Base-by-base conservation (phyloP, 2,888 invertebrate species). In the Oscheius sp. region DNA sequence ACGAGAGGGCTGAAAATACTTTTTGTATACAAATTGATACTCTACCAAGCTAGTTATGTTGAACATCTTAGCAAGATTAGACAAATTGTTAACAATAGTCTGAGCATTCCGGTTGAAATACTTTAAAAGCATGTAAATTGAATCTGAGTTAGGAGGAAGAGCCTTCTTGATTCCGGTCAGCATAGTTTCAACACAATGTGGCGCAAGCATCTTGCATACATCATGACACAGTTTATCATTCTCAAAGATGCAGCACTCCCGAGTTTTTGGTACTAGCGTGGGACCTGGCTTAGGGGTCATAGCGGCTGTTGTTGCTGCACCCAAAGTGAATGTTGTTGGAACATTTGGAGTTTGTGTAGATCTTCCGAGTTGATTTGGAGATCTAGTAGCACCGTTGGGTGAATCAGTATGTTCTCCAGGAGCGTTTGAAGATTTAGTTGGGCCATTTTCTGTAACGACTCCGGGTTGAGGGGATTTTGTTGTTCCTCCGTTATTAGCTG, bases 181-280 rank as follows among this genome's bases (percentile, higher is more conserved):
- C 64, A 64, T 64, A 15, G 64, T 50, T 8, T 39, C 64, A 12
- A 29, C 17, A 23, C 64, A 64, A 15, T 31, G 31, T 17, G 64
- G 50, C 1, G 64, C 64, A 3, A 64, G 33, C 64, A 64, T 64
- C 17, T 55, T 48, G 17, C 50, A 52, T n/a, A 64, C 17, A 33
- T 64, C 33, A 15, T 63, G 31, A 15, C 63, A 45, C 10, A 63
- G 48, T n/a, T 42, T 37, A 20, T 63, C 46, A 15, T 45, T 42
- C 17, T 42, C 45, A 20, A 42, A n/a, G 10, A 34, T 34, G 57
- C 57, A 57, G 23, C 34, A 37, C 20, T 57, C 17, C 8, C 27
- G 52, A 17, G 20, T 34, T 33, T 33, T n/a, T 12, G 33, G 15
- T 34, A 2, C 34, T 55, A 5, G 42, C 4, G 4, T 42, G 12